phyloP scores from a whole-genome alignment of 1,140 invertebrate genomes.

The Oppia nitens region DNA sequence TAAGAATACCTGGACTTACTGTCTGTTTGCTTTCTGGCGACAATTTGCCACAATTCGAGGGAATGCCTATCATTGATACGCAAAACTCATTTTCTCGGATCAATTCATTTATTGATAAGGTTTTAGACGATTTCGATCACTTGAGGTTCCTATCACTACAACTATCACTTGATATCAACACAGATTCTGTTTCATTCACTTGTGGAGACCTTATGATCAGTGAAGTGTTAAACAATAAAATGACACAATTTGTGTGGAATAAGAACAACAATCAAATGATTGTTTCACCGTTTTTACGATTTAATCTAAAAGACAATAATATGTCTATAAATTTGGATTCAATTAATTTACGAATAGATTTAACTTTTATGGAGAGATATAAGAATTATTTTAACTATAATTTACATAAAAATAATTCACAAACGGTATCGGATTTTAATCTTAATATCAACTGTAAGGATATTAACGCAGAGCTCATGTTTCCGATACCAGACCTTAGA shows the following conservation, averaged over 20 bases:
- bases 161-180: slow-evolving; percentile 8
- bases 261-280: background rate
- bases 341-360: slow-evolving; percentile 3
- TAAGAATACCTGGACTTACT: slow-evolving; percentile 16
- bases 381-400: slow-evolving; percentile 3
- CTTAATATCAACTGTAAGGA: slow-evolving; percentile 7
- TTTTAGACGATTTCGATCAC: slow-evolving; percentile 5
- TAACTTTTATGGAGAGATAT: slow-evolving; percentile 13
- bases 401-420: background rate
- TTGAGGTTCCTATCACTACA: slow-evolving; percentile 9
- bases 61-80: slow-evolving; percentile 1
- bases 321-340: background rate
- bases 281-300: background rate
- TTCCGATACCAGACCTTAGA: slow-evolving; percentile 15
- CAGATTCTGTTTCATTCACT: background rate
- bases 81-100: slow-evolving; percentile 7
- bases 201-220: slow-evolving; percentile 9
- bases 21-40: slow-evolving; percentile 11
- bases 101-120: slow-evolving; percentile 8
- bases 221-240: slow-evolving; percentile 3
- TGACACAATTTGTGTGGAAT: background rate
- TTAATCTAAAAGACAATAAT: background rate
- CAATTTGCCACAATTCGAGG: background rate
- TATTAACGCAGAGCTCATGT: slow-evolving; percentile 7
- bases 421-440: background rate